Percentiles rank a stretch among this genome's conserved stretches.
Conservation (phyloP, 1,140 invertebrate genomes). For the Hyposmocoma kahamanoa region DNA sequence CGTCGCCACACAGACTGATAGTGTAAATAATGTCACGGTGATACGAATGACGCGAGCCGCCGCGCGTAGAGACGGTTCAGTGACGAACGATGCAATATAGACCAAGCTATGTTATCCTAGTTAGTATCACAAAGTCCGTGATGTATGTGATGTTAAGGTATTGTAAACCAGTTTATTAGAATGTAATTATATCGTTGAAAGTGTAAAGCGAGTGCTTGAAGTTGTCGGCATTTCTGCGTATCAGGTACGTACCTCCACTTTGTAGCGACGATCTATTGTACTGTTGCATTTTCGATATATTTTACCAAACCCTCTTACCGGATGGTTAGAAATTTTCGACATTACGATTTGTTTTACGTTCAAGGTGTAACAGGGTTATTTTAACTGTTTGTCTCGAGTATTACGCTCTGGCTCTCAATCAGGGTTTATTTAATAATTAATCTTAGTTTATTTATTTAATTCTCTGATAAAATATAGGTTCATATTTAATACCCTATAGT, state of each 20-base stretch:
- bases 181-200: slow-evolving; percentile 41
- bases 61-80: slow-evolving; percentile 23
- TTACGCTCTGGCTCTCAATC: slow-evolving; percentile 9
- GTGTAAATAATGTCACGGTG: slow-evolving; percentile 42
- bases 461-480: slow-evolving; percentile 13
- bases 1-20: slow-evolving; percentile 40
- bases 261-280: neutral
- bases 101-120: slow-evolving; percentile 24
- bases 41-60: slow-evolving; percentile 16
- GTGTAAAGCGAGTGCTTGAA: slow-evolving; percentile 55
- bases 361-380: slow-evolving; percentile 32
- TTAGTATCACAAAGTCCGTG: slow-evolving; percentile 34
- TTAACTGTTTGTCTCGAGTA: slow-evolving; percentile 19
- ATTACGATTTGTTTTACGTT: neutral
- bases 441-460: slow-evolving; percentile 23
- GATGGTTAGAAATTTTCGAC: too few relatives aligned
- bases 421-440: slow-evolving; percentile 10
- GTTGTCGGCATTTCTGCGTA: slow-evolving; percentile 32
- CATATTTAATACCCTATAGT: neutral
- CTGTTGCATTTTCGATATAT: neutral
- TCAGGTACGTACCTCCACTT: slow-evolving; percentile 49
- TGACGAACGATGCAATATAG: slow-evolving; percentile 38
- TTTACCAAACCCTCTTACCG: too few relatives aligned
- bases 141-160: slow-evolving; percentile 45
- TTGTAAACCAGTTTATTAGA: slow-evolving; percentile 50